Evolutionary conservation across 2,113 vertebrate genomes (phyloP), one percentile per base, ranked within the genome.

Genomic region (Oophaga pumilio): DNA sequence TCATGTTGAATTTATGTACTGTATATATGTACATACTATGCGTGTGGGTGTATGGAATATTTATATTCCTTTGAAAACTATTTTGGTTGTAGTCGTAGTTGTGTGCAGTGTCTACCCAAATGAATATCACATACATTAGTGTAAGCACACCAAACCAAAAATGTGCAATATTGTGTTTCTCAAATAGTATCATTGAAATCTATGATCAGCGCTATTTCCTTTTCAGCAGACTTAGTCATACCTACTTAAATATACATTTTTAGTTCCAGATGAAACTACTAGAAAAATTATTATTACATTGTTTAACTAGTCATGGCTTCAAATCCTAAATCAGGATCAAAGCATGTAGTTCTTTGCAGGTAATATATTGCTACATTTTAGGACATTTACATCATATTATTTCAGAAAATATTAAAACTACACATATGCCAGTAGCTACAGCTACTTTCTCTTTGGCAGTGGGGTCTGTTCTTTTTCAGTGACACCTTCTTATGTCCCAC

Each of bases 391-490:
- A 79, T 57, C 43, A 74, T 74, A 74, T 74, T 74, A 50, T 74
- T 74, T 22, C 71, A 74, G 43, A 33, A 82, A 50, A 82, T 64
- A 76, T 74, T 50, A 60, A 43, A 82, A 26, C 59, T 82, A 18
- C 28, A 17, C 43, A 24, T 20, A 68, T 57, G 33, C 79, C 79
- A 26, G 86, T 82, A 87, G 79, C 86, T 87, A n/a, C 68, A 76
- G 18, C 78, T 87, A 71, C 68, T 87, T 66, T 26, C 76, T 78
- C 18, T 81, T 81, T 68, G 20, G 11, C 15, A 26, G 12, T 52
- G 50, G 50, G 60, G 50, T 81, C 86, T 87, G 86, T 62, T 82
- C 57, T 64, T 53, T 87, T 69, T 87, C 86, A 82, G 53, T 28
- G 43, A 82, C 86, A 87, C 86, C 86, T 87, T 56, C 68, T 28